Base-by-base conservation (phyloP, 2,113 vertebrate genomes). In the Brachyhypopomus occidentalis region DNA sequence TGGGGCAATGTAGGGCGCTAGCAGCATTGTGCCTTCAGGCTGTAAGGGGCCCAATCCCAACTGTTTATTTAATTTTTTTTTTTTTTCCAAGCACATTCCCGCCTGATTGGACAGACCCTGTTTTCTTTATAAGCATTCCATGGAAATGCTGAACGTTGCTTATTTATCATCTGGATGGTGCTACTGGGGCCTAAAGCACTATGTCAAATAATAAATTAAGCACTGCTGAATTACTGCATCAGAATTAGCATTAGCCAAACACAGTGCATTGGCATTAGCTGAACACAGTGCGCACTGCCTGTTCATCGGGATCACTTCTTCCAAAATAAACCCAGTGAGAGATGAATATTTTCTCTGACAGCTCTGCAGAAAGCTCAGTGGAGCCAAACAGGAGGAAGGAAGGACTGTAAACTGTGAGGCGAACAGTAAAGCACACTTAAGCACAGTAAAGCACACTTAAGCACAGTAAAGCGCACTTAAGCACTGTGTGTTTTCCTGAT, bases 51-150 rank as follows among this genome's bases (percentile, higher is more conserved):
- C 36, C 36, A 41, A 6, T 41, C 19, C 66, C 4, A 22, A 22
- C 3, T 71, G 8, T 72, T 72, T 79, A 22, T 62, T 72, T 79
- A 71, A 38, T 5, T 41, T n/a, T 14, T 48, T 55, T 8, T 62
- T 19, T 66, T 30, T 52, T 72, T 23, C 52, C 41, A 38, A 14
- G 45, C 27, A 58, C 41, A 58, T 81, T 81, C 60, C 60, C 58
- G 79, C 20, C 56, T 38, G 73, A 81, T 55, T 52, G 19, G 62
- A 20, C 19, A 77, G 30, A 30, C 30, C 16, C 16, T 70, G 66
- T 70, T 70, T 70, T 70, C 66, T 41, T 70, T 70, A 12, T 25
- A 64, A 64, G 25, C 20, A 79, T 59, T 52, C 30, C 16, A 36
- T 23, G 67, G 36, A 79, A 79, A 78, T 56, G 52, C 56, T 25